These are phyloP conservation scores for Radopholus similis DNA, from an alignment of 1,140 invertebrate genomes.

Conservation along the genomic window DNA sequence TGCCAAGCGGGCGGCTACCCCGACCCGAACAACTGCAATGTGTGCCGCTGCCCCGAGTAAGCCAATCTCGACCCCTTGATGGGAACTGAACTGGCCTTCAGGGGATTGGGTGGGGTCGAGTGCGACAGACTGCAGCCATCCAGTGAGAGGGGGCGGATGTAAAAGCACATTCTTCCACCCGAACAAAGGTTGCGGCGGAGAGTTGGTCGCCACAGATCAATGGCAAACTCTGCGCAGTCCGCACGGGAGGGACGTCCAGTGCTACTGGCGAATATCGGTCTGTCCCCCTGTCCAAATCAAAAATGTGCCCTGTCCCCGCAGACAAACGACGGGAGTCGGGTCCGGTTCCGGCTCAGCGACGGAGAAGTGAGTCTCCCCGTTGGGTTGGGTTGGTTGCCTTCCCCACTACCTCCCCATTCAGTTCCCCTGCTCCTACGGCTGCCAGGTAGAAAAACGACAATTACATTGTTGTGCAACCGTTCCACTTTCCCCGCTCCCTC, in stretches of 20 bases:
- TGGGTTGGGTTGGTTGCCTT: background rate
- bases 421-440: constrained; percentile 59
- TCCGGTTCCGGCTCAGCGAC: constrained; percentile 57
- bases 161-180: background rate
- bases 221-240: constrained; percentile 58
- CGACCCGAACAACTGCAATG: constrained; percentile 55
- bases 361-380: constrained; percentile 35
- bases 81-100: too few relatives aligned
- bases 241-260: constrained; percentile 52
- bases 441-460: too few relatives aligned
- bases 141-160: constrained; percentile 23
- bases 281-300: constrained; percentile 1
- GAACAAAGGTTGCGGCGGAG: constrained; percentile 53
- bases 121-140: constrained; percentile 55
- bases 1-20: constrained; percentile 58
- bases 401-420: background rate
- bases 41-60: constrained; percentile 54
- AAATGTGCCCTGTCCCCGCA: constrained; percentile 8
- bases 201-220: constrained; percentile 52
- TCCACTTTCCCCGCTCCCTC: background rate
- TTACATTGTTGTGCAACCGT: background rate
- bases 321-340: constrained; percentile 48
- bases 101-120: constrained; percentile 55
- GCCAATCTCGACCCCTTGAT: too few relatives aligned
- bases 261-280: constrained; percentile 59